Evolutionary conservation across 2,113 vertebrate species (phyloP).

Genomic region (Cyanistes caeruleus): DNA sequence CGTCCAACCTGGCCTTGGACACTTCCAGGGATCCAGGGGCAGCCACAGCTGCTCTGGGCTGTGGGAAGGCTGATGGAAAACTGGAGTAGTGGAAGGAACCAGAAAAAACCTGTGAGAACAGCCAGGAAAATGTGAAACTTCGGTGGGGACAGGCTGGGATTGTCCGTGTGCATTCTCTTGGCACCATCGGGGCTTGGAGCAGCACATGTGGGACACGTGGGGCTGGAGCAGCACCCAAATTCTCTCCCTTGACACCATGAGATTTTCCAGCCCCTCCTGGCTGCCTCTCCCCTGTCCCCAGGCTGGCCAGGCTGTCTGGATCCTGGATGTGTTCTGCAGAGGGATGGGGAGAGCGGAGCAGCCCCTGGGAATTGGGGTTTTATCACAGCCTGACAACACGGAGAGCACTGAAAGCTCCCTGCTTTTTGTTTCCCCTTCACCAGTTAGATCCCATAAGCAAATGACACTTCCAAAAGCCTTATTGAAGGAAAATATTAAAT

Average conservation of each 20-base stretch:
- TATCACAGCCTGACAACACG: accelerated
- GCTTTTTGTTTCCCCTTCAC: background rate
- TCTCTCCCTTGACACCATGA: background rate
- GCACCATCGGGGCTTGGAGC: accelerated
- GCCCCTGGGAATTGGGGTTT: background rate
- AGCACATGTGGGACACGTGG: accelerated
- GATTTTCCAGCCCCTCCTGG: background rate
- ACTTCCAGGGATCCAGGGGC: background rate
- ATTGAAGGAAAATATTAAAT: background rate
- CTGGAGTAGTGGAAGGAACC: background rate
- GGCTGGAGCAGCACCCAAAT: background rate
- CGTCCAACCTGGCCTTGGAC: accelerated
- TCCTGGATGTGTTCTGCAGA: background rate
- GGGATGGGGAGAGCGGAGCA: background rate
- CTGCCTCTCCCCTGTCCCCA: background rate
- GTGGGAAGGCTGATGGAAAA: background rate
- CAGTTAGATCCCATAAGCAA: background rate
- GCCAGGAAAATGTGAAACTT: accelerated
- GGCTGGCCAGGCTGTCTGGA: background rate
- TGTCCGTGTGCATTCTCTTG: accelerated
- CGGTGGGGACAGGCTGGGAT: background rate
- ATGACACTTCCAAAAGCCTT: background rate
- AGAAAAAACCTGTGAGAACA: background rate
- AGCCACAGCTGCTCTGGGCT: background rate
- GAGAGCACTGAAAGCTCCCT: background rate